phyloP scores from a whole-genome alignment of 1,140 invertebrate species.

The Plutomurus gul region DNA sequence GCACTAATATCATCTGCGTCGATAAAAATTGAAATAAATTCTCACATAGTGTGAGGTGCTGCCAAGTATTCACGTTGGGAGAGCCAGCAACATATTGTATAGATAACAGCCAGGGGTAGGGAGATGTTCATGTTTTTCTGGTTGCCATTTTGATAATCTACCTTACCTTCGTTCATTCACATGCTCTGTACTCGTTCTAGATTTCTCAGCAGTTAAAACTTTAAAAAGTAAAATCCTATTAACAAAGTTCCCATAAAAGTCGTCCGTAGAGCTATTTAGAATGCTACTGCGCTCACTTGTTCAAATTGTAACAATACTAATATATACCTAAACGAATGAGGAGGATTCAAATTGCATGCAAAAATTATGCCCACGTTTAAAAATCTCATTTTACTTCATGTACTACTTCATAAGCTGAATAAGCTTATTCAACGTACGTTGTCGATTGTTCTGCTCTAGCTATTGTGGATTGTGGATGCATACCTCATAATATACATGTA shows the following conservation, averaged over 20 bases:
- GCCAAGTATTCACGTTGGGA: not conserved
- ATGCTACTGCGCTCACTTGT: no score
- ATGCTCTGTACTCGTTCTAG: not conserved
- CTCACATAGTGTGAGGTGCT: not conserved
- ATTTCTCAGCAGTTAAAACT: conserved; percentile 21
- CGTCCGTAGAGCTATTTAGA: no score
- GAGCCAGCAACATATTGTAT: not conserved
- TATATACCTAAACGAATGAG: no score
- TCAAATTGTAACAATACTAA: no score
- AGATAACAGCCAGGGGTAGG: not conserved
- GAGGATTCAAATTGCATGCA: no score
- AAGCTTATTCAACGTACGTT: no score
- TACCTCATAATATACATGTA: no score
- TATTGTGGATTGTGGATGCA: no score
- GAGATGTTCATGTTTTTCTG: not conserved
- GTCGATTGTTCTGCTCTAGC: no score
- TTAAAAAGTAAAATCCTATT: not conserved
- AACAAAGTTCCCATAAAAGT: not conserved
- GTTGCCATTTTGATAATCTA: conserved; percentile 12
- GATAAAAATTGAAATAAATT: not conserved
- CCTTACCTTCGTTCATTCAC: conserved; percentile 16
- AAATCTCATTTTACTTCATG: no score
- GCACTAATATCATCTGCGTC: not conserved
- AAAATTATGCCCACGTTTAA: no score
- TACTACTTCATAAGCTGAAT: no score